These are phyloP conservation scores for Augiades crinisus DNA, from an alignment of 2,888 invertebrate species.

Conservation along the genomic window DNA sequence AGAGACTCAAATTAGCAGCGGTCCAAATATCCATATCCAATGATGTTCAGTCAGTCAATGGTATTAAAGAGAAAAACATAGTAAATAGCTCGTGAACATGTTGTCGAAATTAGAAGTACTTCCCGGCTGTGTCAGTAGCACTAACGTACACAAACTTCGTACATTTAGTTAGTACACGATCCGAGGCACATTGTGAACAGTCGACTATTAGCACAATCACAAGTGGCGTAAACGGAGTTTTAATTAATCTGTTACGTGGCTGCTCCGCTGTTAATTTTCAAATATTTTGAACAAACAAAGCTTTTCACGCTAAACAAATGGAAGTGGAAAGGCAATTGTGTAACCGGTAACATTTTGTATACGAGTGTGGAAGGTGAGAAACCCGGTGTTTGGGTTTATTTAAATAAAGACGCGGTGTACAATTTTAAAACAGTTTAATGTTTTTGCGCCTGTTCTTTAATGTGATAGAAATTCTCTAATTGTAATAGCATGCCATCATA, in stretches of 20 bases:
- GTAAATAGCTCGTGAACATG: too few relatives aligned
- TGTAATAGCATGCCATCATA: too few relatives aligned
- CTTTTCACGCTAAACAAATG: background rate
- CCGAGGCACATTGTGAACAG: slow-evolving; percentile 9
- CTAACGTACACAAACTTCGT: slow-evolving; percentile 3
- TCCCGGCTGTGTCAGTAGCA: background rate
- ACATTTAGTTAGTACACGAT: slow-evolving; percentile 12
- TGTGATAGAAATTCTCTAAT: too few relatives aligned
- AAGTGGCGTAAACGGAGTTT: slow-evolving; percentile 14
- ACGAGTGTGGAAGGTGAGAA: slow-evolving; percentile 17
- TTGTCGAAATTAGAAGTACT: background rate
- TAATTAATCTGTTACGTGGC: slow-evolving; percentile 21
- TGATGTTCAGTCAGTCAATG: too few relatives aligned
- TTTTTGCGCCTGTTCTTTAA: too few relatives aligned
- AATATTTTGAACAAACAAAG: slow-evolving; percentile 12
- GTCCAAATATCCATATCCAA: too few relatives aligned
- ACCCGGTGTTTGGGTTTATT: slow-evolving; percentile 5
- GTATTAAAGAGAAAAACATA: too few relatives aligned
- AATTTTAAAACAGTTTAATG: too few relatives aligned
- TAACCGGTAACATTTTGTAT: slow-evolving; percentile 20
- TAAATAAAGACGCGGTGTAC: background rate
- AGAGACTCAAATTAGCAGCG: too few relatives aligned
- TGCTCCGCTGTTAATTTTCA: slow-evolving; percentile 20
- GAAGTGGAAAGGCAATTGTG: slow-evolving; percentile 11
- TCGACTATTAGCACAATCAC: slow-evolving; percentile 21